Evolutionary conservation across 1,140 invertebrate genomes (phyloP).

Genomic region (Drosophila teissieri): DNA sequence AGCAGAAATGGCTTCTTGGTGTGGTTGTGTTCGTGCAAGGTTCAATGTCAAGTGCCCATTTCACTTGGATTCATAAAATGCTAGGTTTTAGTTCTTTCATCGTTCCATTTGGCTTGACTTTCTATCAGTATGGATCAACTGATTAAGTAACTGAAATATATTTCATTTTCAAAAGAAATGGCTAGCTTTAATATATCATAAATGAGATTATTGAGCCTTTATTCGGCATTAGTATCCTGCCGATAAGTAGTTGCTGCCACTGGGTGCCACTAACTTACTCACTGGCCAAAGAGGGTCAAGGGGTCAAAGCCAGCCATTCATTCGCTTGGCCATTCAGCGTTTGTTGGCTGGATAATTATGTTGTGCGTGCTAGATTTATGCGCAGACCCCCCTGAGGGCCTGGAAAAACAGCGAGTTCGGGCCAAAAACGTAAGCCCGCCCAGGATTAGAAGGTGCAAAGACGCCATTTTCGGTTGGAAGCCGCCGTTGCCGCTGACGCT

Average conservation of each 20-base stretch:
- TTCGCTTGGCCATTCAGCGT: conserved; percentile 65
- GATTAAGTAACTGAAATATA: not conserved
- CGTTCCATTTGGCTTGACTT: too few relatives aligned
- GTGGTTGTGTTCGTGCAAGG: not conserved
- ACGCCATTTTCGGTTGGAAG: conserved; percentile 52
- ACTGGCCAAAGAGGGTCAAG: not conserved
- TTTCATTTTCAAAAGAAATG: too few relatives aligned
- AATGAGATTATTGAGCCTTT: too few relatives aligned
- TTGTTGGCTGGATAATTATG: conserved; percentile 83
- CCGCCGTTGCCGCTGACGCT: conserved; percentile 16
- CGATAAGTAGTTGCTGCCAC: conserved; percentile 52
- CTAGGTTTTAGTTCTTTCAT: too few relatives aligned
- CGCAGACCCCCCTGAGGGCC: conserved; percentile 21
- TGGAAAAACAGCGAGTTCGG: conserved; percentile 19
- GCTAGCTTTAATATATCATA: too few relatives aligned
- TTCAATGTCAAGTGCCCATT: conserved; percentile 23
- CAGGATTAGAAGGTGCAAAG: conserved; percentile 74
- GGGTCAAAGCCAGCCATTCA: conserved; percentile 6
- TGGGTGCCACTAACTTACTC: conserved; percentile 50
- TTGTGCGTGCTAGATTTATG: conserved; percentile 79
- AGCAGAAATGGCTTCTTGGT: not conserved
- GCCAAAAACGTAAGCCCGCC: conserved; percentile 29
- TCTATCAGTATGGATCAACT: too few relatives aligned
- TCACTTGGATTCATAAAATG: not conserved
- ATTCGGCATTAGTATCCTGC: conserved; percentile 44